A percentile compares a stretch with the other conserved stretches of the same genome.
Evolutionary conservation across 2,888 invertebrate species (phyloP).

Genomic region (Habrosyne pyritoides): DNA sequence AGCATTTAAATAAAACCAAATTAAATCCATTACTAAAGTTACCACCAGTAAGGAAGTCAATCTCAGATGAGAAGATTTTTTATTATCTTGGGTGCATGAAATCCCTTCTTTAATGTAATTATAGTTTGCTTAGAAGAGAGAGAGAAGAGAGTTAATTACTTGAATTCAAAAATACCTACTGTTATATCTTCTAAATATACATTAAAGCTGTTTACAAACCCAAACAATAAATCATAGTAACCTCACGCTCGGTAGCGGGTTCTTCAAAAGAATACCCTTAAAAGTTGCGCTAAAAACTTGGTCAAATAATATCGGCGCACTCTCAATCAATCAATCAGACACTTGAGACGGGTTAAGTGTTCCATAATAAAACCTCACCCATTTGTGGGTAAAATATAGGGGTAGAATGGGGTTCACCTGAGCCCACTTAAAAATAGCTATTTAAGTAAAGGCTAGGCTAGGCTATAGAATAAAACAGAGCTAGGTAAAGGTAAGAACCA

Average conservation of each 20-base stretch:
- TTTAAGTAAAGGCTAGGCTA: too few species aligned
- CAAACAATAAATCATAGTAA: background rate
- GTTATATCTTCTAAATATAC: too few species aligned
- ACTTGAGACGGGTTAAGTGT: slow-evolving; percentile 50
- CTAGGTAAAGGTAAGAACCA: background rate
- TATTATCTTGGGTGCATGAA: too few species aligned
- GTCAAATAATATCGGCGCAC: slow-evolving; percentile 26
- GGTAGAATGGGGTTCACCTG: slow-evolving; percentile 40
- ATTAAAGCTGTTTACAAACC: background rate
- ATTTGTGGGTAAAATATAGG: slow-evolving; percentile 37
- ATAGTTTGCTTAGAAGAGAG: too few species aligned
- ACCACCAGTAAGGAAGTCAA: too few species aligned
- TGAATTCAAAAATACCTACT: too few species aligned
- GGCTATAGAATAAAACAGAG: background rate
- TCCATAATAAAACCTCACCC: slow-evolving; percentile 42
- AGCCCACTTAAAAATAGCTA: slow-evolving; percentile 22
- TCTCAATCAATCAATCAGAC: slow-evolving; percentile 61
- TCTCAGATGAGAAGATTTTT: too few species aligned
- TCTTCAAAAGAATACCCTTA: slow-evolving; percentile 6
- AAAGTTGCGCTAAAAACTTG: slow-evolving; percentile 19
- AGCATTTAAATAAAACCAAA: too few species aligned
- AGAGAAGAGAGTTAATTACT: too few species aligned
- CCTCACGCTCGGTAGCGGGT: background rate
- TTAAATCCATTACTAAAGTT: too few species aligned
- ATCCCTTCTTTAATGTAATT: too few species aligned